Conservation (phyloP, 92 coral and sea anemone species). For the Pocillopora meandrina region DNA sequence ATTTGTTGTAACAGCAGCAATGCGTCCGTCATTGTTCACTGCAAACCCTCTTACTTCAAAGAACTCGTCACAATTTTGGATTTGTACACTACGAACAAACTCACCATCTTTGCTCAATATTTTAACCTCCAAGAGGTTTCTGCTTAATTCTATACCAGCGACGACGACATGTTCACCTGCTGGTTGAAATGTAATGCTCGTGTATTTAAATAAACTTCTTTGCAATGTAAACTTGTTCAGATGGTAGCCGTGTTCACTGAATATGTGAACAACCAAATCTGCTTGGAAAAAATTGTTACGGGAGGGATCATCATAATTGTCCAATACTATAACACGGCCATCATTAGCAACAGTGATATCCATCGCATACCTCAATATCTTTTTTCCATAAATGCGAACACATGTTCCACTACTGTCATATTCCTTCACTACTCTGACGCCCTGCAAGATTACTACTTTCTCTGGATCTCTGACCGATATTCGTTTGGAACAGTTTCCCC, state of each 20-base stretch:
- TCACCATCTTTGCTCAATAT: too few relatives aligned
- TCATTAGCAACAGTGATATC: conserved; percentile 27
- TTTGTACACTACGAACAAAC: too few relatives aligned
- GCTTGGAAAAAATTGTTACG: too few relatives aligned
- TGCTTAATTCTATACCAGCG: not conserved
- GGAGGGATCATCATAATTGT: too few relatives aligned
- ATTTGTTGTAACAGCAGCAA: conserved; percentile 3
- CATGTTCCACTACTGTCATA: conserved; percentile 22
- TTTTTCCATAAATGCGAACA: conserved; percentile 26
- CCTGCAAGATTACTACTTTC: conserved; percentile 18
- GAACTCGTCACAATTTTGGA: not conserved
- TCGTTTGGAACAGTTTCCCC: not conserved
- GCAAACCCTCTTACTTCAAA: conserved; percentile 2
- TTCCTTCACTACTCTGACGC: conserved; percentile 10
- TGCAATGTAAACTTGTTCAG: conserved; percentile 3
- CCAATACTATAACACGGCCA: conserved; percentile 30
- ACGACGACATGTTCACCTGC: conserved; percentile 10
- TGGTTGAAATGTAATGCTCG: not conserved
- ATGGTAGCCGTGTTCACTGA: conserved; percentile 28
- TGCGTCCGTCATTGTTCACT: conserved; percentile 20
- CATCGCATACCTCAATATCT: not conserved
- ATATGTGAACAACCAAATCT: conserved; percentile 9
- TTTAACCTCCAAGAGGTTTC: not conserved
- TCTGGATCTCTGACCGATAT: conserved; percentile 15
- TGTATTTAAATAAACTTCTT: not conserved